phyloP scores from a whole-genome alignment of 2,888 invertebrate genomes.

The Meganola albula region DNA sequence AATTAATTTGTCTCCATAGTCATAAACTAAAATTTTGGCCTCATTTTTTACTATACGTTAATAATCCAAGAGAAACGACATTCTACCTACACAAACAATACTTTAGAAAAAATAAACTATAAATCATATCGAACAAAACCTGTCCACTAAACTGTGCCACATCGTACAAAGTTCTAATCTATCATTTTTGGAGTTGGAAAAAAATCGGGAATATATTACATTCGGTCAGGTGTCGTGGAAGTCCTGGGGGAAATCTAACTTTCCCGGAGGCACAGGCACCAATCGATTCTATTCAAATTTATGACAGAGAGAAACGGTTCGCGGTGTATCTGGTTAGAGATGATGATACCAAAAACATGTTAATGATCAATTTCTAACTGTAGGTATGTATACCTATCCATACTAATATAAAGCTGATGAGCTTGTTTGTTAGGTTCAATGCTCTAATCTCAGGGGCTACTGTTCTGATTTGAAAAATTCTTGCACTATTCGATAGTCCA shows the following conservation, averaged over 20 bases:
- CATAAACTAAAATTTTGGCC: too few relatives aligned
- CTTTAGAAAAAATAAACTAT: conserved; percentile 12
- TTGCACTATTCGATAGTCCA: too few relatives aligned
- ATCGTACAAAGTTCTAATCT: conserved; percentile 25
- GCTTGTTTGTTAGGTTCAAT: too few relatives aligned
- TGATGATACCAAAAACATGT: conserved; percentile 35
- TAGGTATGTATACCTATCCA: too few relatives aligned
- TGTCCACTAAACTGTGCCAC: conserved; percentile 20
- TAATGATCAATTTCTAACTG: too few relatives aligned
- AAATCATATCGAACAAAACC: conserved; percentile 19
- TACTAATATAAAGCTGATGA: too few relatives aligned
- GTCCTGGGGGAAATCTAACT: conserved; percentile 76
- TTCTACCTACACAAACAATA: conserved; percentile 7
- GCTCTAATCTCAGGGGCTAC: too few relatives aligned
- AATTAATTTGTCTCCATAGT: too few relatives aligned
- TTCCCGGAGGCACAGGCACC: conserved; percentile 76
- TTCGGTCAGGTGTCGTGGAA: conserved; percentile 75
- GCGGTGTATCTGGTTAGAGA: conserved; percentile 38
- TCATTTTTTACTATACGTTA: too few relatives aligned
- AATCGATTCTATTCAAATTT: conserved; percentile 79
- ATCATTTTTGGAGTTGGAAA: conserved; percentile 43
- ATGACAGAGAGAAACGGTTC: conserved; percentile 72
- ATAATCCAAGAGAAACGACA: too few relatives aligned
- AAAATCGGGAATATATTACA: conserved; percentile 72
- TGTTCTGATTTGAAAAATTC: too few relatives aligned